phyloP scores from a whole-genome alignment of 2,888 invertebrate species.

The Meiosimyza decipiens region DNA sequence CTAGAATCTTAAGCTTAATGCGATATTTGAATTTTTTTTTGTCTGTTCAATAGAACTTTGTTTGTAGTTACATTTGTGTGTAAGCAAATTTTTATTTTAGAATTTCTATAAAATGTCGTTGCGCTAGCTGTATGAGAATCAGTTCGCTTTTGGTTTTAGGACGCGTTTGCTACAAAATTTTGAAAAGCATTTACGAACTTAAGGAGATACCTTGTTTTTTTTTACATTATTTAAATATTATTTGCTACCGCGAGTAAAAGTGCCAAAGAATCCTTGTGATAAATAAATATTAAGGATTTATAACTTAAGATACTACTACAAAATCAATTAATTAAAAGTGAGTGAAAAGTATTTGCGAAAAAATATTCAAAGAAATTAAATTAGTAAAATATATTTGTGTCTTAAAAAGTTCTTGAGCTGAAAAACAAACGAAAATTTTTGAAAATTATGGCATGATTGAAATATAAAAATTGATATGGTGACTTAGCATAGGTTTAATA shows the following conservation, averaged over 20 bases:
- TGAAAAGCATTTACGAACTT: background rate
- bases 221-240: background rate
- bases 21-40: too few species aligned
- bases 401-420: too few species aligned
- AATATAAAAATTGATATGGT: too few species aligned
- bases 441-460: too few species aligned
- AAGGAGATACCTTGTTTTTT: background rate
- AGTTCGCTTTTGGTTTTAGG: conserved; percentile 26
- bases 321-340: background rate
- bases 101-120: conserved; percentile 31
- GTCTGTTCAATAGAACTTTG: too few species aligned
- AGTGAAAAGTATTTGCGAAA: too few species aligned
- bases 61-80: too few species aligned
- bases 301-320: background rate
- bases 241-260: background rate
- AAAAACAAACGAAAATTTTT: too few species aligned
- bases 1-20: too few species aligned
- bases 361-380: background rate
- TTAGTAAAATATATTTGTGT: too few species aligned
- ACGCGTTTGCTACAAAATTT: conserved; percentile 6
- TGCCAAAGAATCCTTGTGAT: conserved; percentile 33
- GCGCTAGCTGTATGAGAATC: conserved; percentile 15
- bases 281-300: conserved; percentile 14
- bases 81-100: background rate
- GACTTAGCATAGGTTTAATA: too few species aligned